A percentile compares a stretch with the other conserved stretches of the same genome.
Conservation (phyloP, 2,888 invertebrate species). For the Electrophaes corylata region DNA sequence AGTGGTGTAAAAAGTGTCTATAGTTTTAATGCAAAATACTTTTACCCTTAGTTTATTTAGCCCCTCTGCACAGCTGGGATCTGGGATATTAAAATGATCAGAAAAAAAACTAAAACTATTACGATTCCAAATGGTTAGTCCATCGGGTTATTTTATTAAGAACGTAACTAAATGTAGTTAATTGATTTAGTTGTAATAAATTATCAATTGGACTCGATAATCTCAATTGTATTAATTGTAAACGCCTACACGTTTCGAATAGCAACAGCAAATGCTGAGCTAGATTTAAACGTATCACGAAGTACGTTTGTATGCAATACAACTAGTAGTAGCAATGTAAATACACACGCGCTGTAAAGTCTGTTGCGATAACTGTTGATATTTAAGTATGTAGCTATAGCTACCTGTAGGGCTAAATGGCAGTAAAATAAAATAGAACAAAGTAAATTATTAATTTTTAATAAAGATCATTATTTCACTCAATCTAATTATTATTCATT, state of each 20-base stretch:
- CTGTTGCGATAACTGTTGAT: neutral
- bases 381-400: neutral
- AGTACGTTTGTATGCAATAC: neutral
- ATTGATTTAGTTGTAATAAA: slow-evolving; percentile 3
- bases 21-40: too few species aligned
- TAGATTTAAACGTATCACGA: neutral
- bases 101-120: too few species aligned
- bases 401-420: too few species aligned
- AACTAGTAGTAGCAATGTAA: slow-evolving; percentile 17
- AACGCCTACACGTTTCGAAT: slow-evolving; percentile 22
- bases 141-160: neutral
- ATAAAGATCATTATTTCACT: too few species aligned
- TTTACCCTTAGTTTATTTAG: too few species aligned
- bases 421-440: too few species aligned
- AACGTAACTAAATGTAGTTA: neutral
- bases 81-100: too few species aligned
- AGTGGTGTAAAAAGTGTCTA: too few species aligned
- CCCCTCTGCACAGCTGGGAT: too few species aligned
- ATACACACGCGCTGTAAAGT: slow-evolving; percentile 14
- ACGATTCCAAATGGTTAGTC: neutral
- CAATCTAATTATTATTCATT: too few species aligned
- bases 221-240: slow-evolving; percentile 22
- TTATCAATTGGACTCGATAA: slow-evolving; percentile 5
- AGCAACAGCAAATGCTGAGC: slow-evolving; percentile 15
- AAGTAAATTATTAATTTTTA: too few species aligned